Base-by-base conservation (phyloP, 2,797 vertebrate genomes). In the Psittacula derbiana region DNA sequence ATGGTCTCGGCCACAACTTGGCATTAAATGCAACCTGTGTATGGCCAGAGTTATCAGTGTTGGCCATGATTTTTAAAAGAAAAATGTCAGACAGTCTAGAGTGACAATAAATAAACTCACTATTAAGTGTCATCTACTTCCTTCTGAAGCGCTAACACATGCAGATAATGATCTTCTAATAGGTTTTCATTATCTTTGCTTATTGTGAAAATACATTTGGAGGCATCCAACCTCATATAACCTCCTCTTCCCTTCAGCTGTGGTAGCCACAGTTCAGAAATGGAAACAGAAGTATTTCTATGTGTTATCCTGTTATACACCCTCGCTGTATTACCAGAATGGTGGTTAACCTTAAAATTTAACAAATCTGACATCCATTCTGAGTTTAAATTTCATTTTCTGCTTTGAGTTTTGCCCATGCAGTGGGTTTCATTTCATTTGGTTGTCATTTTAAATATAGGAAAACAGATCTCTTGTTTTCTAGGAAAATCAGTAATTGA, bases 41-140 rank as follows among this genome's bases (percentile, higher is more conserved):
- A 5, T 62, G 18, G 11, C 28, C 16, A 11, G 12, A 5, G 15
- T n/a, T 72, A 76, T 16, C 43, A 30, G 24, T 30, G 9, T 11
- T 67, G n/a, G 13, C 16, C 12, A 3, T 36, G 19, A 41, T 28
- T 75, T 58, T 80, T 52, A 27, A 27, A 60, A 44, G 40, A 16
- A 53, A 85, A 62, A 21, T 1, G 1, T 25, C 2, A 1, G 79
- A 43, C 6, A 25, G 9, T 57, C 36, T 50, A 0, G 31, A n/a
- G n/a, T 38, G 10, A 21, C 19, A 75, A 19, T 64, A 43, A 61
- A 49, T 40, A 17, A 12, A 12, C 17, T 58, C 5, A 3, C 62
- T 73, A 4, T 36, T 14, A 67, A 33, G 16, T 25, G 27, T 64
- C 28, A 50, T 47, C 16, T 55, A 1, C 9, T 60, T 60, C 11